Base-by-base conservation (phyloP, 1,140 invertebrate genomes). In the Danaus plexippus region DNA sequence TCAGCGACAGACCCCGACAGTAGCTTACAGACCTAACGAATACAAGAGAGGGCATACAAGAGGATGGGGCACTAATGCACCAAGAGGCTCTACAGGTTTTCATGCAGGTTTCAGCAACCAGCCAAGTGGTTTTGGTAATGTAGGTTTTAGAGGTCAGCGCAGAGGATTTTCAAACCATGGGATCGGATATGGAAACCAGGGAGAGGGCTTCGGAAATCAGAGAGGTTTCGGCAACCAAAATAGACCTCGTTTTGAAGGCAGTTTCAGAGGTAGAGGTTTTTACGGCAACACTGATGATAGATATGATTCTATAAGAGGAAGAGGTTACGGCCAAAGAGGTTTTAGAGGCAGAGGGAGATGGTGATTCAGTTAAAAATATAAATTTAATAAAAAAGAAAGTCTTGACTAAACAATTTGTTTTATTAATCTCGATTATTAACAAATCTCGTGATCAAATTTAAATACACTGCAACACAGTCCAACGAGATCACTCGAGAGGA, bases 1-100 rank as follows among this genome's bases (percentile, higher is more conserved):
- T 64, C 87, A 90, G 2, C 90, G 90, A 4, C 79, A 90, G 1
- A 63, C 67, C 47, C 87, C 76, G 52, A 81, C 52, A 11, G 48
- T 64, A 11, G 61, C 63, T 3, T 86, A 71, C 71, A 64, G 77
- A 47, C 60, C 65, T 1, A 80, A 87, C 32, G 75, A 68, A 1
- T 66, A 76, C 1, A 80, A 80, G 9, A 66, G 85, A 11, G 78
- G 77, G 18, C 55, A 50, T n/a, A 49, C 41, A 10, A 45, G 77
- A 10, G 77, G 84, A 11, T 86, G 81, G 77, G 77, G 77, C 13
- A 75, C 76, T 5, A 77, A 69, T 15, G 74, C 77, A 2, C 72
- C 82, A 5, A 73, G 82, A 1, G 70, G 74, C 9, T 67, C 67
- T 66, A 62, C 9, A 15, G 45, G 45, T 47, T 41, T 44, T 41